A percentile compares a stretch with the other conserved stretches of the same genome.
These are phyloP conservation scores for Xanthia togata DNA, from an alignment of 2,888 invertebrate genomes.

Conservation along the genomic window DNA sequence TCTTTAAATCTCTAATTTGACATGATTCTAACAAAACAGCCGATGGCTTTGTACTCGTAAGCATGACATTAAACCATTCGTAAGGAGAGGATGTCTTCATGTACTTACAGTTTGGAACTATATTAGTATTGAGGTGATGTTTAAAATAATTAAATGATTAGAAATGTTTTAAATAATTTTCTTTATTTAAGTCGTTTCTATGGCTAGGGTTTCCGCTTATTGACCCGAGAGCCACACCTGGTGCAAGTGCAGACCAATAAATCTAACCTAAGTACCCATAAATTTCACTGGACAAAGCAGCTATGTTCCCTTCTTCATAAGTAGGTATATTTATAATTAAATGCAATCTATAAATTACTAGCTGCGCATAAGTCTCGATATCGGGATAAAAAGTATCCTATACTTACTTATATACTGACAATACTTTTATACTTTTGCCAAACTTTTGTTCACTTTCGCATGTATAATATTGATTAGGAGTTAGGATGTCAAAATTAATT, in stretches of 20 bases:
- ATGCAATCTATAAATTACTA: too few species aligned
- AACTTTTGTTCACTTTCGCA: too few species aligned
- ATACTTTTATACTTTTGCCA: too few species aligned
- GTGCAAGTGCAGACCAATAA: background rate
- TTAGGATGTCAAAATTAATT: too few species aligned
- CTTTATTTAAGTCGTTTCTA: background rate
- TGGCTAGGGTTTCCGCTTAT: background rate
- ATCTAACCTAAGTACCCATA: too few species aligned
- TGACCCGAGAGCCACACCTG: background rate
- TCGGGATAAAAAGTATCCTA: too few species aligned
- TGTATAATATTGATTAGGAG: too few species aligned
- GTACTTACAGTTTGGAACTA: background rate
- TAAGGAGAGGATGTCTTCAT: background rate
- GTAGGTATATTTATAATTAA: too few species aligned
- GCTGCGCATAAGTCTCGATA: too few species aligned
- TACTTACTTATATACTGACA: too few species aligned
- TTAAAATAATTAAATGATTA: background rate
- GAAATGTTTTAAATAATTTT: background rate
- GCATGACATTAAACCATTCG: background rate
- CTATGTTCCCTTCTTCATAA: too few species aligned
- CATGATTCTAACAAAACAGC: background rate
- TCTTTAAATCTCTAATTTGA: background rate
- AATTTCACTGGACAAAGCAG: too few species aligned
- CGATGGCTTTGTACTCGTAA: background rate
- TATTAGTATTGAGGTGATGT: background rate